Evolutionary conservation across 2,113 vertebrate species (phyloP), one percentile per base, ranked within the genome.

Genomic region (Corythoichthys intestinalis): DNA sequence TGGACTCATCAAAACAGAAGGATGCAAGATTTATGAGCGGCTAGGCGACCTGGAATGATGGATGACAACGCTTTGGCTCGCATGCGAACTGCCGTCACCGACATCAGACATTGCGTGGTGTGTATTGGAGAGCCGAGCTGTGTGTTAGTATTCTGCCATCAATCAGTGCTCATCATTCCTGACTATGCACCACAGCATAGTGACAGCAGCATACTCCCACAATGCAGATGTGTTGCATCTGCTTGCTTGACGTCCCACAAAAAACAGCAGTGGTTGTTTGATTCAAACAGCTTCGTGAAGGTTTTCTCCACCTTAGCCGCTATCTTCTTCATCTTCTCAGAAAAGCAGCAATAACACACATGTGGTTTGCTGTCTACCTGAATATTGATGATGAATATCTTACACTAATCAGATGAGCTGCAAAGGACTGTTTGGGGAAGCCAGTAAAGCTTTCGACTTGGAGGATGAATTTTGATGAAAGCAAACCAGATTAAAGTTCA

Each of bases 81-180:
- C 74, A 67, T 35, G 52, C 73, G 48, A 72, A 39, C 58, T 20
- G 35, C 61, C 72, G 8, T 70, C 76, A 50, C 65, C 28, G 47
- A 61, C 71, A 75, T 80, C 68, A 74, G 74, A 72, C 76, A 66
- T 85, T 65, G 52, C 78, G 38, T n/a, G 70, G 77, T 9, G 57
- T 57, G 77, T 79, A 76, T 87, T 83, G 74, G 76, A 77, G 37
- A n/a, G 37, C 15, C 1, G 8, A 20, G 70, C 71, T 9, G 53
- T 56, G 75, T 79, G 75, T 86, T 84, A 72, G 77, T 79, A 65
- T 78, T 66, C 74, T 65, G 67, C 73, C 79, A 82, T 89, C 84
- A 88, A 87, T 90, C 86, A 88, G 70, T 0, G 2, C 59, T 20
- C 64, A 49, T 62, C 69, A 6, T 38, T 66, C 41, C 70, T 20